Percentiles rank a stretch among this genome's conserved stretches.
phyloP scores from a whole-genome alignment of 2,888 invertebrate genomes.

The Caenorhabditis macrosperma region DNA sequence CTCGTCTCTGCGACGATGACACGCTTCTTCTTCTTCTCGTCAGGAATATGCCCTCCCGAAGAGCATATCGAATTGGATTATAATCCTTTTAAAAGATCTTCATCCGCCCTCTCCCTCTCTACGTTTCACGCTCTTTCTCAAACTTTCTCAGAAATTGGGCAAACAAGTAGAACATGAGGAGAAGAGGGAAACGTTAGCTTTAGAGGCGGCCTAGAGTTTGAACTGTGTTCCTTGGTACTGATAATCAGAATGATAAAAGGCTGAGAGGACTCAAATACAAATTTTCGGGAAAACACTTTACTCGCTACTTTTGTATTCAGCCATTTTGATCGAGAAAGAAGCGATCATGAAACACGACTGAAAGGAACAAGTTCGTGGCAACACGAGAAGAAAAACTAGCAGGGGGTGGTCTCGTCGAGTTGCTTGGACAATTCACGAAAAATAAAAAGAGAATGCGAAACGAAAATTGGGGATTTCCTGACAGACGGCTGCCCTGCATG shows the following conservation, averaged over 20 bases:
- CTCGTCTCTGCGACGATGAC: slow-evolving; percentile 47
- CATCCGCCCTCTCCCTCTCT: slow-evolving; percentile 38
- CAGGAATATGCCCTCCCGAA: slow-evolving; percentile 55
- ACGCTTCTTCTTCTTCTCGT: slow-evolving; percentile 35
- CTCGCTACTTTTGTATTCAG: no score
- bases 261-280: no score
- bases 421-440: slow-evolving; percentile 13
- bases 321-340: slow-evolving; percentile 8
- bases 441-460: slow-evolving; percentile 29
- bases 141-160: slow-evolving; percentile 26
- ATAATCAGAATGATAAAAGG: no score
- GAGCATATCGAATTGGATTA: slow-evolving; percentile 60
- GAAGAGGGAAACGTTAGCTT: no score
- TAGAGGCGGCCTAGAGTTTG: no score
- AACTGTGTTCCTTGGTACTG: no score
- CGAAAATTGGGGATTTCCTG: slow-evolving; percentile 59
- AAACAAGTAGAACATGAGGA: slow-evolving; percentile 23
- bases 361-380: not conserved
- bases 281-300: no score
- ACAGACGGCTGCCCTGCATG: slow-evolving; percentile 20
- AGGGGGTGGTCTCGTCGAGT: slow-evolving; percentile 1
- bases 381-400: not conserved
- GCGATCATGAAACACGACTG: not conserved
- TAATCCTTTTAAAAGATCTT: slow-evolving; percentile 61
- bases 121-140: slow-evolving; percentile 11